Evolutionary conservation across 2,797 vertebrate genomes (phyloP), one percentile per base, ranked within the genome.

Genomic region (Pterois miles): DNA sequence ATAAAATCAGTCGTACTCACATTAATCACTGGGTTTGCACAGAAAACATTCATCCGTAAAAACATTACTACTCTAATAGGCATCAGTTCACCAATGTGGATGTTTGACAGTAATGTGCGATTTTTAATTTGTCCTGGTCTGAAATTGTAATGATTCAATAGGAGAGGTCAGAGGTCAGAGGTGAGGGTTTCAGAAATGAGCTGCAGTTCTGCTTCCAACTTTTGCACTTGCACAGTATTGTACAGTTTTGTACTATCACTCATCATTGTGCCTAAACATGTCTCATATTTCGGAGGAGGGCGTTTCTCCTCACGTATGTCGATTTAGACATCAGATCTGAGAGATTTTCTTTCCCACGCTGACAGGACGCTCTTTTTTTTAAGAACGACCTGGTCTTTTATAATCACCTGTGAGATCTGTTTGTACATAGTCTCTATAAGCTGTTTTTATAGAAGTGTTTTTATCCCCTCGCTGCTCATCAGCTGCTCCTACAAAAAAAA

Each of bases 191-290:
- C 34, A 63, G 67, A 34, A 11, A 50, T 1, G 2, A 74, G 57
- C 54, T 71, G 78, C 66, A 34, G 60, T 25, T 84, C 71, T 68
- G 74, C 71, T 80, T 83, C 71, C 77, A 69, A 16, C 71, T 8
- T 86, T 88, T 88, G 87, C 82, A 82, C 77, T 86, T 79, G 53
- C 71, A 71, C 83, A 74, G 70, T 56, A 25, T 67, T 87, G 87
- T 89, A 88, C 76, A 88, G 77, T 89, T 89, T 88, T 77, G 36
- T 84, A 74, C 52, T 38, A 4, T 82, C 74, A 31, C 74, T 85
- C 88, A 80, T 91, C 70, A 20, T 83, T 9, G 88, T 91, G 88
- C 91, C 86, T 91, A 9, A 78, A 79, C 56, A 18, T 46, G 54
- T 64, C 34, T 65, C 71, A 50, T 56, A 18, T 59, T 71, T 50